A percentile compares a stretch with the other conserved stretches of the same genome.
These are phyloP conservation scores for Dolichoris vasculosae DNA, from an alignment of 1,140 invertebrate species.

Conservation along the genomic window DNA sequence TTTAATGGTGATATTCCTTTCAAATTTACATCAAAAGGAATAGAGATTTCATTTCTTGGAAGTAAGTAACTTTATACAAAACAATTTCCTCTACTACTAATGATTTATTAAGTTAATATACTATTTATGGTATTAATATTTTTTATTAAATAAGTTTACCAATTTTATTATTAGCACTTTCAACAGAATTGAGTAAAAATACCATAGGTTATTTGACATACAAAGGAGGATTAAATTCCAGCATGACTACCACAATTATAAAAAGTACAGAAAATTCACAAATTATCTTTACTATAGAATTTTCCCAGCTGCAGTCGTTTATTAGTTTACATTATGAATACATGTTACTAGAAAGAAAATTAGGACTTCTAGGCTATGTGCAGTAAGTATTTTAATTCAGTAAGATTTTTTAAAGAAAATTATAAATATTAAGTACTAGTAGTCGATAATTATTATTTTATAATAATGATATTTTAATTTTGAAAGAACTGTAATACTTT, in stretches of 20 bases:
- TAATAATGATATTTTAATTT: too few species aligned
- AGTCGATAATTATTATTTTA: too few species aligned
- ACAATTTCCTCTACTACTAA: constrained; percentile 19
- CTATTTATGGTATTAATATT: not conserved
- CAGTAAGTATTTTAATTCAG: constrained; percentile 79
- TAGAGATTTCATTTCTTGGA: constrained; percentile 82
- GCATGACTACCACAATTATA: constrained; percentile 86
- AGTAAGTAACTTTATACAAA: constrained; percentile 76
- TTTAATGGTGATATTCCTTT: constrained; percentile 82
- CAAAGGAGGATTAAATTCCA: constrained; percentile 81
- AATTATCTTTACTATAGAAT: constrained; percentile 82
- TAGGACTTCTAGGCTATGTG: constrained; percentile 83
- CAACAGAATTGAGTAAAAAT: constrained; percentile 88
- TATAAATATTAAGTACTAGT: too few species aligned
- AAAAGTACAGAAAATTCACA: constrained; percentile 80
- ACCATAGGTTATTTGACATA: constrained; percentile 91
- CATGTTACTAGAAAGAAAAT: constrained; percentile 85
- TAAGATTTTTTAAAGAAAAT: too few species aligned
- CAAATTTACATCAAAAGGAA: constrained; percentile 82
- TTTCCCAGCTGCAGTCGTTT: constrained; percentile 88
- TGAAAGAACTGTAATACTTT: too few species aligned
- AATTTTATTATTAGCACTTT: constrained; percentile 79
- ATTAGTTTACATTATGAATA: constrained; percentile 84
- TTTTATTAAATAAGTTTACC: not conserved
- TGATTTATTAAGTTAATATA: not conserved